Conservation (phyloP, 2,797 vertebrate species). For the Micropoecilia bifurca region DNA sequence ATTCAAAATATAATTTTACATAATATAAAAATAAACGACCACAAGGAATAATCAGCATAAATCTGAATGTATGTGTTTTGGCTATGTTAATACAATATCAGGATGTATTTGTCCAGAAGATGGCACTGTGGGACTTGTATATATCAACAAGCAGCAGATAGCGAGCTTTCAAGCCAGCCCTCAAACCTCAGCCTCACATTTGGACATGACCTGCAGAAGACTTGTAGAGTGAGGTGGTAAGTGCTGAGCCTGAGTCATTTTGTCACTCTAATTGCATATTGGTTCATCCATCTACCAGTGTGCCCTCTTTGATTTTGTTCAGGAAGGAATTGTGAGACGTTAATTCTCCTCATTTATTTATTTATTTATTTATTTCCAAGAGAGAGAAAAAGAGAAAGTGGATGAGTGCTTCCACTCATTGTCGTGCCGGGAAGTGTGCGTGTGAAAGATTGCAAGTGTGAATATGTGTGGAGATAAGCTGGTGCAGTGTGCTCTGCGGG, state of each 20-base stretch:
- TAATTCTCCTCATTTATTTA: slow-evolving; percentile 7
- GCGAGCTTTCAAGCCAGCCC: background rate
- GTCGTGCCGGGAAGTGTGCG: slow-evolving; percentile 2
- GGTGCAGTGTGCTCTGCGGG: slow-evolving; percentile 27
- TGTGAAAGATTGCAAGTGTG: slow-evolving; percentile 26
- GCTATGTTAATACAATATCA: background rate
- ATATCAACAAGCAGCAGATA: slow-evolving; percentile 21
- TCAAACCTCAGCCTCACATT: slow-evolving; percentile 38
- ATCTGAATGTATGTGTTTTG: background rate
- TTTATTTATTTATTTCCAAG: background rate
- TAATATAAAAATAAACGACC: background rate
- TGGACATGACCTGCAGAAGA: slow-evolving; percentile 38
- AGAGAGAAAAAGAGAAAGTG: background rate
- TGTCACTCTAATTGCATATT: slow-evolving; percentile 63
- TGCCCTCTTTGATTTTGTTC: slow-evolving; percentile 47
- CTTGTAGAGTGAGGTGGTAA: slow-evolving; percentile 19
- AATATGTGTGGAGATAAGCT: slow-evolving; percentile 22
- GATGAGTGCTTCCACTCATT: slow-evolving; percentile 7
- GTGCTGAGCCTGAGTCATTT: slow-evolving; percentile 55
- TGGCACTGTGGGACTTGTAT: slow-evolving; percentile 75
- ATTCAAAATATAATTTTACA: background rate
- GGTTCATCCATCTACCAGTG: slow-evolving; percentile 49
- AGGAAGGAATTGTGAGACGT: slow-evolving; percentile 26
- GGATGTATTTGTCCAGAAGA: slow-evolving; percentile 65
- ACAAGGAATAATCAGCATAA: too few relatives aligned